Evolutionary conservation across 2,888 invertebrate species (phyloP), one percentile per base, ranked within the genome.

Genomic region (Dynastes hyllus): DNA sequence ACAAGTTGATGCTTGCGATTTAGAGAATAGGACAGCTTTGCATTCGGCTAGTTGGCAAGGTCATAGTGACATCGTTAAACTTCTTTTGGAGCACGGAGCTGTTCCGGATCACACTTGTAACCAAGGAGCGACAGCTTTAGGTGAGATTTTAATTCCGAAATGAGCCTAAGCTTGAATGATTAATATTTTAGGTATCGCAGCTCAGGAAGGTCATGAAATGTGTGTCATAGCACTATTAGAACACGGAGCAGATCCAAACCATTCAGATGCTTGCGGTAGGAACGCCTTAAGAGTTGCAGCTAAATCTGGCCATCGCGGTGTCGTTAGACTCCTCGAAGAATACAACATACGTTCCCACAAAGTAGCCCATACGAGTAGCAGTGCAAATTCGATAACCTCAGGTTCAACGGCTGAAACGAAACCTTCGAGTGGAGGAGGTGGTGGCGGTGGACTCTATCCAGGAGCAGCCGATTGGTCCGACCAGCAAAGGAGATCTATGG

Each of bases 21-120:
- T 95, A 81, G 97, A 97, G 88, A 93, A 93, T 81, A 92, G 98
- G 79, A 97, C 97, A 0, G 96, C 98, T 0, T 90, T 98, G 81
- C 98, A 98, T 90, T 97, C 97, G 51, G 98, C 98, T 16, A 96
- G 97, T 75, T 98, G 98, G 98, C 96, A 98, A 87, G 98, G 98
- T 0, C 96, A 98, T 85, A 92, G 94, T 55, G 92, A 93, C 70
- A 96, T 96, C 58, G 96, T 98, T 82, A 92, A 94, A 79, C 90
- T 97, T 55, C 90, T 97, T 13, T 90, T 98, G 65, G 93, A 94
- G 85, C 93, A 93, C 84, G 96, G 96, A 4, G 97, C 98, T 0
- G 88, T 92, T 78, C 95, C 97, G 22, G 94, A 97, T 89, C 97
- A 97, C 84, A 95, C 96, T 0, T 98, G 98, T 87, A 96, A 97